Evolutionary conservation across 2,888 invertebrate genomes (phyloP).

Genomic region (Sinhomidia bicolor): DNA sequence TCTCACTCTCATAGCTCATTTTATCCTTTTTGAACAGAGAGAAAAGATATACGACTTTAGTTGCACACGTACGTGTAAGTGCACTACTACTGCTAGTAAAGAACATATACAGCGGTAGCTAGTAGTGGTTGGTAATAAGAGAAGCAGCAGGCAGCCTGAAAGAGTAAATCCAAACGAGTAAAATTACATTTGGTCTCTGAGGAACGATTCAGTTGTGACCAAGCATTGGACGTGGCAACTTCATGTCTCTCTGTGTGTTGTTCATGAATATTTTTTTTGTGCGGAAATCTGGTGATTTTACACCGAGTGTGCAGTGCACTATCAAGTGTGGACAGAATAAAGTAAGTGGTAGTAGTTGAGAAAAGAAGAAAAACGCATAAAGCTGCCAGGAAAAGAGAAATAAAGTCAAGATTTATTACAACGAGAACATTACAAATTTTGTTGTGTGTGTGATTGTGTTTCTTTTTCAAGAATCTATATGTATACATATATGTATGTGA

Average conservation of each 20-base stretch:
- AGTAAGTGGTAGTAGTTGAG: not conserved
- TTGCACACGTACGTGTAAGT: too few species aligned
- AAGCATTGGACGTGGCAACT: constrained; percentile 69
- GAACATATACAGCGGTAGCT: not conserved
- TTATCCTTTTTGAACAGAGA: constrained; percentile 37
- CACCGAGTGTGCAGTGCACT: not conserved
- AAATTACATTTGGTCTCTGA: constrained; percentile 72
- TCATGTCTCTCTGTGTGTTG: constrained; percentile 51
- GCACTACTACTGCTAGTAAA: not conserved
- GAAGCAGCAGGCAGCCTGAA: not conserved
- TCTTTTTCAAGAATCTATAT: constrained; percentile 1
- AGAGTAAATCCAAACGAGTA: constrained; percentile 45
- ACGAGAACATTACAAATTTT: constrained; percentile 56
- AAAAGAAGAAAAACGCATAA: constrained; percentile 57
- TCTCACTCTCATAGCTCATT: constrained; percentile 28
- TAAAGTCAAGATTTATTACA: constrained; percentile 67
- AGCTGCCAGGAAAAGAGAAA: constrained; percentile 61
- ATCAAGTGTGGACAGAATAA: constrained; percentile 21
- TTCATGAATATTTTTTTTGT: constrained; percentile 4
- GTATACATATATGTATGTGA: too few species aligned
- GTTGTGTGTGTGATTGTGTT: not conserved
- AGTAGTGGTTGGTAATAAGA: not conserved
- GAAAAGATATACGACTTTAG: constrained; percentile 23
- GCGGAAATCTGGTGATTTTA: not conserved
- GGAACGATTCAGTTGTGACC: constrained; percentile 73